Evolutionary conservation across 1,140 invertebrate species (phyloP), one percentile per base, ranked within the genome.

Genomic region (Cydia strobilella): DNA sequence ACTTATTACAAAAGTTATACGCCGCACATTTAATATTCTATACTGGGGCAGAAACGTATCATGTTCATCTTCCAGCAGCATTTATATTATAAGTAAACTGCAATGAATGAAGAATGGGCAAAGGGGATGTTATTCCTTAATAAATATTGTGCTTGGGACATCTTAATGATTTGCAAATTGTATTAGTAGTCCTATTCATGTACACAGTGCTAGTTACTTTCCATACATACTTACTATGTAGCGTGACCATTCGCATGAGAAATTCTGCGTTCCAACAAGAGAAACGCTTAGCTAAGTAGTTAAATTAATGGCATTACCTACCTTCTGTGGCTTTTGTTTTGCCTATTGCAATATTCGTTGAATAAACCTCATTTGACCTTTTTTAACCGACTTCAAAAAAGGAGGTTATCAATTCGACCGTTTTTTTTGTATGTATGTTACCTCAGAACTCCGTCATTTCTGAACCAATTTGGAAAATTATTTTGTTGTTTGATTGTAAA

Each of bases 191-290:
- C 18, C 15, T 59, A 23, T 59, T 23, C 54, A 59, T 59, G 0
- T 59, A 59, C 18, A 20, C 51, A 59, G 9, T 23, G 54, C 54
- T 31, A 39, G 27, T 42, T 69, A n/a, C 65, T 69, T 69, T 35
- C 18, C 65, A 35, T 76, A 77, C 77, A 79, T 82, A 77, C 72
- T 80, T 82, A 75, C 73, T 74, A 51, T 71, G 73, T 79, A 84
- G 80, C 83, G 81, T 82, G 82, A 84, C 79, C 77, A 74, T 77
- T 82, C 81, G 82, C 81, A 75, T 80, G 78, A 82, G 80, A 69
- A 69, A 81, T 82, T 72, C 76, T 78, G 79, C 82, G 77, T 84
- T 79, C 83, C 75, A 72, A 39, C 72, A 42, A 75, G 81, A 84
- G 84, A 85, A 87, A 86, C 83, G 77, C 76, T 77, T 35, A 69